Percentiles rank a stretch among this genome's conserved stretches.
Conservation (phyloP, 2,113 vertebrate species). For the Petrocephalus microphthalmus region DNA sequence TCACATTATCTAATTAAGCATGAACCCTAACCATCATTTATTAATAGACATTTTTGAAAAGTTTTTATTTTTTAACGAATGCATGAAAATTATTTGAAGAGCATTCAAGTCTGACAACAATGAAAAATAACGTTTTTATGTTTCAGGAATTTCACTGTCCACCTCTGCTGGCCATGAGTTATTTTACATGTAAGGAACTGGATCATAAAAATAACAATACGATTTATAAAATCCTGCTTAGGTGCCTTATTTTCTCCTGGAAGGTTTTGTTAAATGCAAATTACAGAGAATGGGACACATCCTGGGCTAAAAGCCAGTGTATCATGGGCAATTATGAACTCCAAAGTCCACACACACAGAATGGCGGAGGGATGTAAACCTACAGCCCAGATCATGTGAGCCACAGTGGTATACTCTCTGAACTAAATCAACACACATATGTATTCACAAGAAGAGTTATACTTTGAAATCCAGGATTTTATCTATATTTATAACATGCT, state of each 20-base stretch:
- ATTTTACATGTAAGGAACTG: neutral
- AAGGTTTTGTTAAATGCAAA: neutral
- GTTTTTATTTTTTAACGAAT: constrained; percentile 36
- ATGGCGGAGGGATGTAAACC: neutral
- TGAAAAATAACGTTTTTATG: neutral
- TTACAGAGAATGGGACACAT: neutral
- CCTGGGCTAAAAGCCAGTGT: no score
- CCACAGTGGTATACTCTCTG: neutral
- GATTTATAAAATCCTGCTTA: neutral
- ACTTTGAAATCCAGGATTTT: neutral
- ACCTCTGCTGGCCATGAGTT: neutral
- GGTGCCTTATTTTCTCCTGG: neutral
- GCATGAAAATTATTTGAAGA: constrained; percentile 5
- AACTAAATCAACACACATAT: neutral
- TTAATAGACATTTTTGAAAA: constrained; percentile 28
- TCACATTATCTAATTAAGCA: constrained; percentile 48
- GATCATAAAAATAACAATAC: neutral
- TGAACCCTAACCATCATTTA: constrained; percentile 55
- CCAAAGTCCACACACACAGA: neutral
- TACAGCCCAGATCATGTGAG: neutral
- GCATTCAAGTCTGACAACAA: neutral
- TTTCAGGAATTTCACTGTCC: neutral
- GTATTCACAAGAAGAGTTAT: neutral
- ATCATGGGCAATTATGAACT: neutral
- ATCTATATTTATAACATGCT: neutral